phyloP scores from a whole-genome alignment of 1,140 invertebrate species.

The Bathynomus jamesi region DNA sequence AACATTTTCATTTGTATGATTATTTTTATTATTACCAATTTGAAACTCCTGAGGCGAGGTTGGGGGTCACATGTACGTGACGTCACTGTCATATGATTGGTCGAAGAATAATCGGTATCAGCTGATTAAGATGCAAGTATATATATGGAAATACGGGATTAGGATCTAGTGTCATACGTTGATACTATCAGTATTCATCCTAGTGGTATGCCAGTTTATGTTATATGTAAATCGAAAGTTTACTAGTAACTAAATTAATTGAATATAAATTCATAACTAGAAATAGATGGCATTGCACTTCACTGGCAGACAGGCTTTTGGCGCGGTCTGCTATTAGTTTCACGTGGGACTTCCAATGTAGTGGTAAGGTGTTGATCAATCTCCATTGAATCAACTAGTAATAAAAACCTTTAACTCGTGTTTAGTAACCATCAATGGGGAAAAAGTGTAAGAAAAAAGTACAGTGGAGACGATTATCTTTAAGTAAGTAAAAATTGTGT shows the following conservation, averaged over 20 bases:
- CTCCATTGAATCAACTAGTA: conserved; percentile 18
- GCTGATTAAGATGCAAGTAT: conserved; percentile 10
- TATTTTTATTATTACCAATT: not conserved
- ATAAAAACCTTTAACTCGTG: conserved; percentile 3
- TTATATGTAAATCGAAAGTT: too few species aligned
- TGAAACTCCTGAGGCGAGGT: not conserved
- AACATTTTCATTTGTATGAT: not conserved
- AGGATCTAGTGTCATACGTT: not conserved
- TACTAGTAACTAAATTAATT: too few species aligned
- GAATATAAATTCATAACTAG: conserved; percentile 8
- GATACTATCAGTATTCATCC: too few species aligned
- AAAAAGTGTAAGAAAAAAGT: conserved; percentile 35
- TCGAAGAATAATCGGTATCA: not conserved
- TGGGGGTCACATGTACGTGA: conserved; percentile 23
- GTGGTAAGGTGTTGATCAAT: conserved; percentile 25
- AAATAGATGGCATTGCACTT: not conserved
- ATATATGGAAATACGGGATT: conserved; percentile 7
- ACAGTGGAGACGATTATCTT: conserved; percentile 29
- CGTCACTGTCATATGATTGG: conserved; percentile 12
- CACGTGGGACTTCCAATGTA: conserved; percentile 23
- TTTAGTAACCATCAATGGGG: conserved; percentile 27
- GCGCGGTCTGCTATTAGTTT: conserved; percentile 18
- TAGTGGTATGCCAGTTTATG: too few species aligned
- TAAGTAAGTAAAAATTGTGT: conserved; percentile 23
- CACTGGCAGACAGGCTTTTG: not conserved